Evolutionary conservation across 1,140 invertebrate genomes (phyloP), one percentile per base, ranked within the genome.

Genomic region (Drosophila takahashii): DNA sequence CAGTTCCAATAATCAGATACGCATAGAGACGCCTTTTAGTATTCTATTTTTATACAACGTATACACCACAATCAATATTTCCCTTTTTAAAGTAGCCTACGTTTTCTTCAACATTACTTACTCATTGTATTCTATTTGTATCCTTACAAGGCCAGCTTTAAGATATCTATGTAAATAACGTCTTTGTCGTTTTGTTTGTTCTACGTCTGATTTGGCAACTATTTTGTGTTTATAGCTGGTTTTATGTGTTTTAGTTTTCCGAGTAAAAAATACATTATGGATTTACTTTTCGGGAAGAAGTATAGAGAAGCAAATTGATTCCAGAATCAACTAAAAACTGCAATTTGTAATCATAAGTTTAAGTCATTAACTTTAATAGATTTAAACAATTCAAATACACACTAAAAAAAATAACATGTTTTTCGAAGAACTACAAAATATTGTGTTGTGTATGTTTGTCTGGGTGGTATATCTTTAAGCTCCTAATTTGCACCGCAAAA

Each of bases 331-430:
- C 72, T 36, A 64, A 60, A 56, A 72, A 47, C 64, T 79, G 50
- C 47, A 76, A 70, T 77, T 66, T 79, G 48, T 86, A 86, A 81
- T 77, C 67, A 50, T 81, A 81, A 78, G 81, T 26, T 60, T 89
- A 89, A 89, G 84, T 89, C 84, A 89, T 89, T 89, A 89, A 74
- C 47, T 89, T 74, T 89, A 89, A 77, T 89, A 87, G 79, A 69
- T 52, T 54, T 75, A 72, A 86, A 80, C 58, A 79, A 83, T 77
- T 80, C 79, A 67, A 65, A 79, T 75, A n/a, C n/a, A n/a, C n/a
- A n/a, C n/a, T n/a, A n/a, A n/a, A n/a, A 75, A 60, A 60, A 34
- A 54, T 45, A 42, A 22, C 52, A 10, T 52, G 7, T 58, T 53
- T 0, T 53, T 59, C 1, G 16, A 16, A 18, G 13, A 41, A 41